These are phyloP conservation scores for Clarias gariepinus DNA, from an alignment of 2,113 vertebrate genomes.

Conservation along the genomic window DNA sequence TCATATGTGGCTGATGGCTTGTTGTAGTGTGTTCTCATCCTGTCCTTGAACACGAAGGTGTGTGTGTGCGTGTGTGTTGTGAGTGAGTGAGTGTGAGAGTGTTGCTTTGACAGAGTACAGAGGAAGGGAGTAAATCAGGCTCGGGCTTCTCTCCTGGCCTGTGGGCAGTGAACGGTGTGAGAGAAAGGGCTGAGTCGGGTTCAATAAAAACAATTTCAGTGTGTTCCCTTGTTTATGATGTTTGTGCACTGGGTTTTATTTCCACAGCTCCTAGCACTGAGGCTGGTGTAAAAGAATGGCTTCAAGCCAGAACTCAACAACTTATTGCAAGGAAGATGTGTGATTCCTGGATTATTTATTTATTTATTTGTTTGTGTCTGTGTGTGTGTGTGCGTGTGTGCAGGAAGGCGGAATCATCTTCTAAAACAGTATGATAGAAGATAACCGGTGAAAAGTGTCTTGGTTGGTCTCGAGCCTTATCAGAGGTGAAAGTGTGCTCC, in stretches of 20 bases:
- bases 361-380: not conserved
- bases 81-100: constrained; percentile 35
- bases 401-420: not conserved
- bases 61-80: constrained; percentile 38
- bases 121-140: constrained; percentile 65
- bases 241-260: constrained; percentile 32
- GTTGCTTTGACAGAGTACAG: constrained; percentile 62
- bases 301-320: not conserved
- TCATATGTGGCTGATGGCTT: constrained; percentile 53
- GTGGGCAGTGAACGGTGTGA: constrained; percentile 20
- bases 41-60: constrained; percentile 54
- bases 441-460: not conserved
- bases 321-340: constrained; percentile 3
- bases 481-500: not conserved
- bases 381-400: not conserved
- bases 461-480: not conserved
- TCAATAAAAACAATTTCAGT: constrained; percentile 55
- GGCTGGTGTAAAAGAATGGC: constrained; percentile 1
- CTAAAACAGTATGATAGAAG: not conserved
- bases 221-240: constrained; percentile 53
- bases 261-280: constrained; percentile 2
- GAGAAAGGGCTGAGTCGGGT: constrained; percentile 17
- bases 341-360: not conserved
- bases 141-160: constrained; percentile 54
- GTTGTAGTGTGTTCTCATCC: constrained; percentile 26